Base-by-base conservation (phyloP, 2,113 vertebrate species). In the Hippocampus abdominalis region DNA sequence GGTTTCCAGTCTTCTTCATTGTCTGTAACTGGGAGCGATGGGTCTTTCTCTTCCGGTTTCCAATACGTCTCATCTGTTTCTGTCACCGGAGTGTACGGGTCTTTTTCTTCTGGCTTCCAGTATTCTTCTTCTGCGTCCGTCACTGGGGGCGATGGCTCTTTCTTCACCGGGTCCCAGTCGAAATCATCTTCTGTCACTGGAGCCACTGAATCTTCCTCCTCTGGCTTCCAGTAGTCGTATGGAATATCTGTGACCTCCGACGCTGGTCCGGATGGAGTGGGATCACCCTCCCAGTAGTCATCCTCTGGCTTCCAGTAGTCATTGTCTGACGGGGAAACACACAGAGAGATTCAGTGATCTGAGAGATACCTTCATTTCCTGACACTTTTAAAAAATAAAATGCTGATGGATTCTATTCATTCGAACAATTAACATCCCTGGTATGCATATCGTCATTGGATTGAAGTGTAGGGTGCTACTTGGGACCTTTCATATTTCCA, bases 241-340 rank as follows among this genome's bases (percentile, higher is more conserved):
- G 75, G 69, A 13, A 48, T n/a, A 49, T 84, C 81, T 21, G 82
- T 82, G 48, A 40, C 42, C 18, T 77, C 57, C 1, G 84, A 67
- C 49, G 68, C 66, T 36, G 81, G 76, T 15, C 40, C 16, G 68
- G 77, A 20, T 8, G 82, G n/a, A 20, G 81, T 88, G 25, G 82
- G 66, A 0, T 78, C 79, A 2, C 68, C 49, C 0, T 78, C 89
- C 88, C 88, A 88, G 69, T 88, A 87, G 70, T 89, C 86, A 53
- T 84, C 84, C 0, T 87, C 82, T 0, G 71, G 25, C 74, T 84
- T 83, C 91, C 90, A 92, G 71, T 91, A 91, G 46, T 90, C 78
- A 5, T 62, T 23, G 18, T 87, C 83, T 89, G 69, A 67, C 6
- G 61, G 46, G 72, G 11, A 74, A 68, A 81, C 51, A 71, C 40